Evolutionary conservation across 2,888 invertebrate species (phyloP), one percentile per base, ranked within the genome.

Genomic region (Scaptomyza reducta): DNA sequence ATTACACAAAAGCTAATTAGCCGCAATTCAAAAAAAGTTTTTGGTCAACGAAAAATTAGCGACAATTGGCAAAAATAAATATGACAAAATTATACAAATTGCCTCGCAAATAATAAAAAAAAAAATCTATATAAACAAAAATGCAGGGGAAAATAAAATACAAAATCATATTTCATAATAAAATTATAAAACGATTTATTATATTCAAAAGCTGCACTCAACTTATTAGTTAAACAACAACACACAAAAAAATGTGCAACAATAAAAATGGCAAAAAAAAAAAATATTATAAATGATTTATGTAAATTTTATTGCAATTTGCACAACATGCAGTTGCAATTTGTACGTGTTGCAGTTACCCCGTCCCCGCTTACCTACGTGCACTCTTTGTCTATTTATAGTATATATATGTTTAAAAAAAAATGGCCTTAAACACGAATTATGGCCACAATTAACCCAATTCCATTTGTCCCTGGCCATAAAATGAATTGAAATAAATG

Each of bases 391-490:
- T 5, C 22, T 27, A 27, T 27, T 7, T 27, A 5, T 27, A 7
- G 6, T 27, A 27, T 27, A 27, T 27, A 27, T 27, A 27, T 27
- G 2, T 6, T 1, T 6, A 47, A 65, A 81, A n/a, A 35, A 35
- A 35, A 77, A 76, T 77, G 57, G 70, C 82, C 85, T 81, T 76
- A 73, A 76, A 84, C 57, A 81, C 75, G 69, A 82, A 73, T 78
- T 81, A 82, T 82, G 69, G 55, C 76, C 70, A 87, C 56, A 78
- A 87, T 82, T 82, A 87, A 82, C 82, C 87, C 82, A 82, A 84
- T 87, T 82, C 42, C 73, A 45, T 22, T 50, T 73, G 85, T 69
- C 76, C 64, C 61, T 70, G 70, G 53, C 44, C 14, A 72, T 75
- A 74, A 82, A 78, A 40, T 62, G 25, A 57, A 55, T 60, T 58